These are phyloP conservation scores for Pelobates cultripes DNA, from an alignment of 2,797 vertebrate genomes.

Conservation along the genomic window DNA sequence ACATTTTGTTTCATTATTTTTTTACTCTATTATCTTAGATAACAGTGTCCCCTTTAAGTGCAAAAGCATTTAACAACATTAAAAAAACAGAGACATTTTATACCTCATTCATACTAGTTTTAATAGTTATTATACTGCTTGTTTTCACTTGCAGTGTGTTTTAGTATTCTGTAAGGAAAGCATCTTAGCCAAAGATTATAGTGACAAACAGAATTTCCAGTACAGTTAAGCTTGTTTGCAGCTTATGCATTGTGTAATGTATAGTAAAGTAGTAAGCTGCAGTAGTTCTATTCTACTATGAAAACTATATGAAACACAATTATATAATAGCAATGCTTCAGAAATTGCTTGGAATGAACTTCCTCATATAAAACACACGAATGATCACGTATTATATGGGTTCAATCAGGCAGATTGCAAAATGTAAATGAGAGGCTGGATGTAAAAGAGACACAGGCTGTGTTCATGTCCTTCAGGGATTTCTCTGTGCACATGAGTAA, in stretches of 20 bases:
- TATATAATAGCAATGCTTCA: not conserved
- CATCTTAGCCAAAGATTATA: not conserved
- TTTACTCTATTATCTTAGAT: too few relatives aligned
- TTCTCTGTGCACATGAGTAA: constrained; percentile 31
- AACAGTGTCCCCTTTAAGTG: too few relatives aligned
- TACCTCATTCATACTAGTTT: too few relatives aligned
- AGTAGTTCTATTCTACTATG: not conserved
- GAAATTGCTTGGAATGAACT: not conserved
- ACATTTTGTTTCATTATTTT: too few relatives aligned
- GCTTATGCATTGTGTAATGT: not conserved
- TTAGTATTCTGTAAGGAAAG: not conserved
- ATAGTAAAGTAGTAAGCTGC: not conserved
- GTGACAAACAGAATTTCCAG: not conserved
- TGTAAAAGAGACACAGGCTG: constrained; percentile 28
- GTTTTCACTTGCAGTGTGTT: too few relatives aligned
- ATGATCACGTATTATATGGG: constrained; percentile 7
- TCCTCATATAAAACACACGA: constrained; percentile 4
- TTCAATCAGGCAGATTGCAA: constrained; percentile 10
- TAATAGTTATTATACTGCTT: too few relatives aligned
- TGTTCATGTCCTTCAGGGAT: constrained; percentile 37
- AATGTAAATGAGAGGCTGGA: constrained; percentile 6
- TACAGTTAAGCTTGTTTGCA: constrained; percentile 3
- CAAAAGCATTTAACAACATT: too few relatives aligned
- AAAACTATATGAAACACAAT: not conserved
- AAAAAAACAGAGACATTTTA: too few relatives aligned